Evolutionary conservation across 92 coral and sea anemone genomes (phyloP), one percentile per base, ranked within the genome.

Genomic region (Epizoanthus stellaris): DNA sequence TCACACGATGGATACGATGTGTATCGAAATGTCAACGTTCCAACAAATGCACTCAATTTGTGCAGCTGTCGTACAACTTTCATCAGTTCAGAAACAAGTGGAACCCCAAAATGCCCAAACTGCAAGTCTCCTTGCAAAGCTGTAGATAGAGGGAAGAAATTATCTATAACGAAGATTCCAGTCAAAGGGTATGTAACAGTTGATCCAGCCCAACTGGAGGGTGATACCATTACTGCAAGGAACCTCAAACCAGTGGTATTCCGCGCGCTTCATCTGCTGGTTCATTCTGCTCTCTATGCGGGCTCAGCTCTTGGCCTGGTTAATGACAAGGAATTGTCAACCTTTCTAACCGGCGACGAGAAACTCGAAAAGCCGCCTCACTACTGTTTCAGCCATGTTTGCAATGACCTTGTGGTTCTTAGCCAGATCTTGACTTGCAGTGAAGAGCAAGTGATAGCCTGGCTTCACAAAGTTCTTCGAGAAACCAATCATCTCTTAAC

Each of bases 221-320:
- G 87, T 53, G 23, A 76, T 73, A 73, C 63, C 75, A 80, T 88
- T 58, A 80, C 80, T 47, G 79, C 87, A 13, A 85, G 95, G 82
- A 56, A 70, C 9, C 89, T 97, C 30, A 62, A 84, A 30, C 97
- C 98, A 20, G 89, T 75, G 4, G 99, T 92, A 61, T 93, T 90
- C 79, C 97, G 99, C 15, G 74, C 92, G 23, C 82, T 97, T 16
- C 98, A 97, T 87, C 86, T 97, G 61, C 83, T 95, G 52, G 95
- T 94, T 9, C 93, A 91, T 77, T 84, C 93, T 61, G 91, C 95
- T 9, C 88, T 95, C 54, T 90, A 91, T 25, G 95, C 91, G 6
- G 99, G 99, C 52, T 79, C 59, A 67, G 87, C 98, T 68, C 75
- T 91, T 23, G 89, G 85, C 58, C 17, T 88, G 68, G 82, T 85